Percentiles rank a stretch among this genome's conserved stretches.
phyloP scores from a whole-genome alignment of 1,140 invertebrate species.

The Trachymyrmex cornetzi region DNA sequence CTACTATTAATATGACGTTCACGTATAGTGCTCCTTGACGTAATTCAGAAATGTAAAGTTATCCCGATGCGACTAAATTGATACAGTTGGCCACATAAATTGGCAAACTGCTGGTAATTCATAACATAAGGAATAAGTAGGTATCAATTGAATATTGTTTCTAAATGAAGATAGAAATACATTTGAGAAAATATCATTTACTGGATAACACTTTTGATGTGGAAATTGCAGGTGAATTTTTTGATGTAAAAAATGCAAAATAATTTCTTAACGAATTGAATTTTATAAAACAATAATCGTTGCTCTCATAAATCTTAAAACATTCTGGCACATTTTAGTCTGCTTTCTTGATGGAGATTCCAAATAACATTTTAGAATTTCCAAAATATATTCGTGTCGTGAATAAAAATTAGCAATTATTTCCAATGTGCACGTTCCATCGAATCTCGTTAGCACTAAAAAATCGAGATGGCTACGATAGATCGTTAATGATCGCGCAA shows the following conservation, averaged over 20 bases:
- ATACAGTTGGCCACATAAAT: background rate
- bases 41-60: conserved; percentile 11
- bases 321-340: background rate
- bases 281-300: background rate
- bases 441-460: conserved; percentile 50
- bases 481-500: conserved; percentile 52
- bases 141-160: background rate
- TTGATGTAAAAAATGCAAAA: background rate
- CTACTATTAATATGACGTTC: conserved; percentile 34
- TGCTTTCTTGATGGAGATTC: background rate
- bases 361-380: background rate
- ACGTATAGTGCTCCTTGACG: background rate
- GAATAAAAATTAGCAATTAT: conserved; percentile 8
- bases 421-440: background rate
- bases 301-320: background rate
- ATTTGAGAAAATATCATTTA: conserved; percentile 4
- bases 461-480: conserved; percentile 40
- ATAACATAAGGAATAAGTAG: background rate
- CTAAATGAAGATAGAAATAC: background rate
- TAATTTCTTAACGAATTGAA: background rate
- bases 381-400: background rate
- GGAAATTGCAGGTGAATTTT: background rate
- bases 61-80: background rate
- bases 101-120: conserved; percentile 4
- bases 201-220: background rate